Percentiles rank a stretch among this genome's conserved stretches.
Conservation (phyloP, 2,113 vertebrate genomes). For the Megaceryle torquata region DNA sequence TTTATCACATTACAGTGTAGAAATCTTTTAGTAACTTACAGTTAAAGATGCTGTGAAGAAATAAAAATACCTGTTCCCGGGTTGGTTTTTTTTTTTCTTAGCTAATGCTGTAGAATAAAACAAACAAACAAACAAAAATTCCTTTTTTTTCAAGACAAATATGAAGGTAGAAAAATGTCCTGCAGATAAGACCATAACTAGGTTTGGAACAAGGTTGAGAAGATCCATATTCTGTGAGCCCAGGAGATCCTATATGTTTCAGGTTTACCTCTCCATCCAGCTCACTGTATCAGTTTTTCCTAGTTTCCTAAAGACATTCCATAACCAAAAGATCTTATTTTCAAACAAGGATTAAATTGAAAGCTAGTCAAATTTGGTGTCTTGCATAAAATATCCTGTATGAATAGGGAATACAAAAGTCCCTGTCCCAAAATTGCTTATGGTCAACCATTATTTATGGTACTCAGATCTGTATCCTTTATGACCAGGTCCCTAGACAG, state of each 20-base stretch:
- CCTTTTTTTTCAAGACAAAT: not conserved
- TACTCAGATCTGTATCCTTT: not conserved
- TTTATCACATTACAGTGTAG: not conserved
- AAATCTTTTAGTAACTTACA: not conserved
- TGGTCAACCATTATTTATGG: fast-evolving
- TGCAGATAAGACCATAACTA: not conserved
- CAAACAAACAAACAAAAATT: not conserved
- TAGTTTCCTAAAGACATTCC: not conserved
- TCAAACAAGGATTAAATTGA: not conserved
- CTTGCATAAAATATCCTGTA: not conserved
- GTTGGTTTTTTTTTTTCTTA: not conserved
- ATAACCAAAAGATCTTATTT: not conserved
- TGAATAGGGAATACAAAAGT: not conserved
- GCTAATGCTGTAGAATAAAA: not conserved
- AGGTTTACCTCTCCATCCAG: not conserved
- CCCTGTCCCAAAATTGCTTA: not conserved
- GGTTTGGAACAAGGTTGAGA: not conserved
- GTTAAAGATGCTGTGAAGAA: not conserved
- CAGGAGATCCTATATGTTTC: not conserved
- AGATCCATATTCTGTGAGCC: not conserved
- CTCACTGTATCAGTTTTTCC: not conserved
- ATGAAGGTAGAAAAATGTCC: not conserved
- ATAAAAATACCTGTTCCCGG: fast-evolving
- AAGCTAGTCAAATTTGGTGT: not conserved
- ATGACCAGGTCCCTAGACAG: not conserved